Conservation (phyloP, 2,113 vertebrate species). For the Gymnocephalus cernua region DNA sequence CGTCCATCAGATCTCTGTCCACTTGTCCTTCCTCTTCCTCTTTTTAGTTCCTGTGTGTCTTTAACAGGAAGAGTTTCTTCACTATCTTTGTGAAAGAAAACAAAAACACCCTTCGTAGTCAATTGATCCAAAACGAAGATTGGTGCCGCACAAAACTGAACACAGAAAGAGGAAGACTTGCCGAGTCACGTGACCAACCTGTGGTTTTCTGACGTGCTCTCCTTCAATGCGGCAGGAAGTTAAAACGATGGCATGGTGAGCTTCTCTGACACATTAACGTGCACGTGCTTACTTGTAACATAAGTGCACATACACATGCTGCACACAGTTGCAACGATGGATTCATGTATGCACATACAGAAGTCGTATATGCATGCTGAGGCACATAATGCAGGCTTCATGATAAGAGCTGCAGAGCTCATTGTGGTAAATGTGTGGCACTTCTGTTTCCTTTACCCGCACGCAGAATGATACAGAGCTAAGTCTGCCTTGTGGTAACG, state of each 20-base stretch:
- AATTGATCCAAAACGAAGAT: not conserved
- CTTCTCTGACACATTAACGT: not conserved
- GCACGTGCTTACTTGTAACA: not conserved
- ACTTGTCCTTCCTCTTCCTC: constrained; percentile 57
- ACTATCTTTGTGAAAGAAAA: constrained; percentile 29
- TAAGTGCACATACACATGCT: not conserved
- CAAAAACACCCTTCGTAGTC: not conserved
- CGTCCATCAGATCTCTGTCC: constrained; percentile 64
- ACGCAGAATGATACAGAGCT: not conserved
- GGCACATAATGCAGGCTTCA: not conserved
- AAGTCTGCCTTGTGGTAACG: not conserved
- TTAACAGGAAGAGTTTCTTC: constrained; percentile 38
- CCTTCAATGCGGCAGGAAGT: constrained; percentile 58
- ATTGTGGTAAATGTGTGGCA: constrained; percentile 42
- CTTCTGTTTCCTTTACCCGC: constrained; percentile 40
- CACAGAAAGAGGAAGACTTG: constrained; percentile 22
- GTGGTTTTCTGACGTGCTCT: constrained; percentile 61
- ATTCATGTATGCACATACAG: not conserved
- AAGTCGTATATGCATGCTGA: not conserved
- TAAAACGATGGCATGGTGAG: not conserved
- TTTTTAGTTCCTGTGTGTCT: constrained; percentile 49
- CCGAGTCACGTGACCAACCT: constrained; percentile 62
- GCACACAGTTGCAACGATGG: not conserved
- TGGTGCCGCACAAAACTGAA: not conserved
- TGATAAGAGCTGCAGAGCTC: not conserved